Conservation (phyloP, 2,113 vertebrate genomes). For the Noctilio leporinus region DNA sequence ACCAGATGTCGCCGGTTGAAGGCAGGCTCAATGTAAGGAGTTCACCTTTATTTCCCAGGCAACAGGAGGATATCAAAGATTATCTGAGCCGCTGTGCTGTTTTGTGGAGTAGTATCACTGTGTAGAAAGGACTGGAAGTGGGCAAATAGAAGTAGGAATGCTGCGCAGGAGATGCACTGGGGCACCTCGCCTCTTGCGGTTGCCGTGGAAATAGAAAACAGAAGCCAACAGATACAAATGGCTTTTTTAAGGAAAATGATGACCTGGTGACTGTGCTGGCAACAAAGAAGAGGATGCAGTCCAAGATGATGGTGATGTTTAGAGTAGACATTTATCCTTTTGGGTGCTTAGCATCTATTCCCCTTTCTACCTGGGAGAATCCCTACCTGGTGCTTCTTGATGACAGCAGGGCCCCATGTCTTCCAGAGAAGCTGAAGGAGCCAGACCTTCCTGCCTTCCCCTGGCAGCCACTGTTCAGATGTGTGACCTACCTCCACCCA, state of each 20-base stretch:
- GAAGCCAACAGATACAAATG: neutral
- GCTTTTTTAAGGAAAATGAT: neutral
- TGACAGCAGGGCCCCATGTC: neutral
- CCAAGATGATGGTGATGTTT: neutral
- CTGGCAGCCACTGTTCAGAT: neutral
- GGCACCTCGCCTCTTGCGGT: neutral
- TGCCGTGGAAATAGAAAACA: constrained; percentile 37
- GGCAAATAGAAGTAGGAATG: neutral
- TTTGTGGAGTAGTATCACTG: neutral
- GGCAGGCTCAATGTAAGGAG: neutral
- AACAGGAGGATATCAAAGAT: neutral
- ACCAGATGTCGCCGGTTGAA: neutral
- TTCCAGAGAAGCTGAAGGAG: neutral
- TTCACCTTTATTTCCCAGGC: neutral
- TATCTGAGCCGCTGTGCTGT: neutral
- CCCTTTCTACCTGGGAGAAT: neutral
- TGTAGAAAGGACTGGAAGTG: neutral
- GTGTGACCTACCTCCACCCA: neutral
- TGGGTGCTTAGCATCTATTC: neutral
- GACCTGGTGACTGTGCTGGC: neutral
- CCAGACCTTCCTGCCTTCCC: neutral
- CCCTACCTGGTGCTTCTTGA: neutral
- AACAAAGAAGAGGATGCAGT: neutral
- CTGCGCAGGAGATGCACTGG: neutral
- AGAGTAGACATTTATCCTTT: neutral